phyloP scores from a whole-genome alignment of 2,888 invertebrate species.

The Sesia apiformis region DNA sequence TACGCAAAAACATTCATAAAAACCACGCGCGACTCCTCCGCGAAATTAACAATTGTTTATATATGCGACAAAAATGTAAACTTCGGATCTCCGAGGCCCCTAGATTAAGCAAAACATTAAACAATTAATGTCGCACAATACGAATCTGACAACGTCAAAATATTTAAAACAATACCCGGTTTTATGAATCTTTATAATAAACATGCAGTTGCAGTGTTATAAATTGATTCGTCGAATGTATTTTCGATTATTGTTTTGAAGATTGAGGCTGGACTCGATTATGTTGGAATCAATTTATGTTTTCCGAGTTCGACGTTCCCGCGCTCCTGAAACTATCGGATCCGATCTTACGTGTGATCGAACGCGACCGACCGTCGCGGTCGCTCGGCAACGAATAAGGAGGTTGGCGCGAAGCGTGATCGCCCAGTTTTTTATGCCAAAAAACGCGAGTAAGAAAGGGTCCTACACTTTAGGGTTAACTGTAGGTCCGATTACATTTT shows the following conservation, averaged over 20 bases:
- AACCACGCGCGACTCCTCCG: conserved; percentile 61
- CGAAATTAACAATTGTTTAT: conserved; percentile 69
- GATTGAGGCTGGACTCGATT: conserved; percentile 1
- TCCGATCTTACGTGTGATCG: conserved; percentile 9
- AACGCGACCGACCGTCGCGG: conserved; percentile 59
- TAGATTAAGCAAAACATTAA: conserved; percentile 51
- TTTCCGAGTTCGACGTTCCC: conserved; percentile 43
- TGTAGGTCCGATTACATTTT: conserved; percentile 30
- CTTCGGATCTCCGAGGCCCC: conserved; percentile 47
- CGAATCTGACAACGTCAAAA: conserved; percentile 60
- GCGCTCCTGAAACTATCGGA: conserved; percentile 46
- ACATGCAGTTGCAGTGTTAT: conserved; percentile 46
- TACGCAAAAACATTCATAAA: conserved; percentile 73
- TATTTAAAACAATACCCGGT: conserved; percentile 61
- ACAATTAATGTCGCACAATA: conserved; percentile 60
- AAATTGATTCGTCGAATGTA: conserved; percentile 12
- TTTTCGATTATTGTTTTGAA: conserved; percentile 17
- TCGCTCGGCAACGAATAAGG: conserved; percentile 62
- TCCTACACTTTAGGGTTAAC: conserved; percentile 59
- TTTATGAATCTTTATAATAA: conserved; percentile 60
- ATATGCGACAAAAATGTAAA: conserved; percentile 54
- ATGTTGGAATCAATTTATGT: neutral
- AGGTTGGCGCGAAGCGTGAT: conserved; percentile 31
- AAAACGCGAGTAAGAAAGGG: conserved; percentile 56
- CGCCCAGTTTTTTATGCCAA: conserved; percentile 54